These are phyloP conservation scores for Xestia sexstrigata DNA, from an alignment of 2,888 invertebrate species.

Conservation along the genomic window DNA sequence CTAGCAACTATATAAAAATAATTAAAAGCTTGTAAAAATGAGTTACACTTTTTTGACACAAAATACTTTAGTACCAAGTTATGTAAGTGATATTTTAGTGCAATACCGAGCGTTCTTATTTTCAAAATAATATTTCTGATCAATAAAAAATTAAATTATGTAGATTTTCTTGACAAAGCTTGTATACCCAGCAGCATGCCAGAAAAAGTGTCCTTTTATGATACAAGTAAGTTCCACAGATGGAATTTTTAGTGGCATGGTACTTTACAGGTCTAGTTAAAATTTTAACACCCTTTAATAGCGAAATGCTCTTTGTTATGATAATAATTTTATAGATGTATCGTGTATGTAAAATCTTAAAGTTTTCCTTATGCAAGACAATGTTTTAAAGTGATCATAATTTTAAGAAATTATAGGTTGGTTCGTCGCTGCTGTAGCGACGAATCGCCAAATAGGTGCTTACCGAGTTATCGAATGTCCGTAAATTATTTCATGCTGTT, in stretches of 20 bases:
- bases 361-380: neutral
- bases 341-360: neutral
- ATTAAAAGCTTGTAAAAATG: too few species aligned
- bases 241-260: neutral
- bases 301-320: neutral
- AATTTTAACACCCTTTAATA: neutral
- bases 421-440: too few species aligned
- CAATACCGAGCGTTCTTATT: too few species aligned
- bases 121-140: too few species aligned
- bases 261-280: neutral
- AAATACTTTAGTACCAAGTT: too few species aligned
- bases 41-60: too few species aligned
- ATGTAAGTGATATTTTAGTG: too few species aligned
- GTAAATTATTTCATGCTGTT: slow-evolving; percentile 52
- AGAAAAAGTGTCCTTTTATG: neutral
- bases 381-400: slow-evolving; percentile 14
- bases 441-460: neutral
- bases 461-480: slow-evolving; percentile 15
- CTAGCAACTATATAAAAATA: too few species aligned
- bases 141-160: neutral
- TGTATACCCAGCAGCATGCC: neutral
- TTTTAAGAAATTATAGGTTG: slow-evolving; percentile 16
- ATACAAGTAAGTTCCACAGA: neutral
- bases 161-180: neutral
- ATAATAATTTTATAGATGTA: slow-evolving; percentile 3